Evolutionary conservation across 2,797 vertebrate genomes (phyloP).

Genomic region (Cyprinella venusta): DNA sequence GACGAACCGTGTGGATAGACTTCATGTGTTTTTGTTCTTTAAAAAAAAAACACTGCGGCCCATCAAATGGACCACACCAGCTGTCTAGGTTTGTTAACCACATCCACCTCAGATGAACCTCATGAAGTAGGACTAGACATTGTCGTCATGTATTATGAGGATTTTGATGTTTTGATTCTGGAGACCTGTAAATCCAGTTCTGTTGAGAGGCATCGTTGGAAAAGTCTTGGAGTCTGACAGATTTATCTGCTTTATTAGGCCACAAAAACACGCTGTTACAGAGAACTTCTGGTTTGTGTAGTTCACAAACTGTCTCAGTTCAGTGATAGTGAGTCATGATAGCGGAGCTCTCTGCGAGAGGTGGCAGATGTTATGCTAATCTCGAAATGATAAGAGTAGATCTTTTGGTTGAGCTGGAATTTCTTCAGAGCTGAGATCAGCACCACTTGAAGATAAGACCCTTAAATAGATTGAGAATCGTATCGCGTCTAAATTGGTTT

Average conservation of each 20-base stretch:
- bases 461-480: conserved; percentile 27
- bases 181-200: conserved; percentile 22
- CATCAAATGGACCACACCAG: conserved; percentile 25
- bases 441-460: conserved; percentile 37
- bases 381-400: conserved; percentile 53
- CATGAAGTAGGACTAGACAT: conserved; percentile 14
- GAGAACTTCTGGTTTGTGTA: conserved; percentile 53
- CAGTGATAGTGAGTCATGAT: conserved; percentile 53
- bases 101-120: conserved; percentile 14
- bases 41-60: conserved; percentile 15
- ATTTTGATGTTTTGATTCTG: conserved; percentile 28
- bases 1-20: not conserved
- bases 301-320: conserved; percentile 40
- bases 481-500: conserved; percentile 17
- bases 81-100: conserved; percentile 10
- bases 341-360: conserved; percentile 36
- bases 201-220: conserved; percentile 13
- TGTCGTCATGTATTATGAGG: not conserved
- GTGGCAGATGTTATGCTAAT: conserved; percentile 55
- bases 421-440: conserved; percentile 9
- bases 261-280: not conserved
- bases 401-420: conserved; percentile 39
- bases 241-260: conserved; percentile 23
- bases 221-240: conserved; percentile 9
- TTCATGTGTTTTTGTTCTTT: conserved; percentile 20